Conservation (phyloP, 2,797 vertebrate species). For the Hypotaenidia philippensis region DNA sequence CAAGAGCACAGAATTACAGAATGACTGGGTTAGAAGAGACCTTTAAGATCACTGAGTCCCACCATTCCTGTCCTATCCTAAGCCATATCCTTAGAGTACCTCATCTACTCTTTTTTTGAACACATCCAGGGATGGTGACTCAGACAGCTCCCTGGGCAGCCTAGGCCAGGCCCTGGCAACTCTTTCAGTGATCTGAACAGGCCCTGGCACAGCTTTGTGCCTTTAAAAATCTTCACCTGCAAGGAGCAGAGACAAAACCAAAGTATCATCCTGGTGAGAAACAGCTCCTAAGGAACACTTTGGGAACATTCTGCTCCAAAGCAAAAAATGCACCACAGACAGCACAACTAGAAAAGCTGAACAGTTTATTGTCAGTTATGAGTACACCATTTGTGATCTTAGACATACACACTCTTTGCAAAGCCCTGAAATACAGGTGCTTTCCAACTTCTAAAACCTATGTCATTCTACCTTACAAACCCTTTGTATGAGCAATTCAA, state of each 20-base stretch:
- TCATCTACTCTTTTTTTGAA: too few relatives aligned
- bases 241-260: fast-evolving
- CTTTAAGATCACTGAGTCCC: too few relatives aligned
- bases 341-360: conserved; percentile 68
- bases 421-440: conserved; percentile 39
- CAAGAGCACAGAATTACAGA: too few relatives aligned
- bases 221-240: too few relatives aligned
- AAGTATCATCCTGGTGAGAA: fast-evolving
- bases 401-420: conserved; percentile 61
- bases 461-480: not conserved
- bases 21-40: too few relatives aligned
- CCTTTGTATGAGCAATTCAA: not conserved
- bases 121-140: too few relatives aligned
- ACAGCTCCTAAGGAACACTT: fast-evolving
- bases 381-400: conserved; percentile 64
- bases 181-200: too few relatives aligned
- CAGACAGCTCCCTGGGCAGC: too few relatives aligned
- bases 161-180: too few relatives aligned
- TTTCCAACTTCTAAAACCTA: not conserved
- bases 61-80: too few relatives aligned
- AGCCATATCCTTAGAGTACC: too few relatives aligned
- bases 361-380: conserved; percentile 76
- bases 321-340: not conserved
- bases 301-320: not conserved
- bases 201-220: too few relatives aligned